These are phyloP conservation scores for Lichenostomus cassidix DNA, from an alignment of 2,113 vertebrate species.

Conservation along the genomic window DNA sequence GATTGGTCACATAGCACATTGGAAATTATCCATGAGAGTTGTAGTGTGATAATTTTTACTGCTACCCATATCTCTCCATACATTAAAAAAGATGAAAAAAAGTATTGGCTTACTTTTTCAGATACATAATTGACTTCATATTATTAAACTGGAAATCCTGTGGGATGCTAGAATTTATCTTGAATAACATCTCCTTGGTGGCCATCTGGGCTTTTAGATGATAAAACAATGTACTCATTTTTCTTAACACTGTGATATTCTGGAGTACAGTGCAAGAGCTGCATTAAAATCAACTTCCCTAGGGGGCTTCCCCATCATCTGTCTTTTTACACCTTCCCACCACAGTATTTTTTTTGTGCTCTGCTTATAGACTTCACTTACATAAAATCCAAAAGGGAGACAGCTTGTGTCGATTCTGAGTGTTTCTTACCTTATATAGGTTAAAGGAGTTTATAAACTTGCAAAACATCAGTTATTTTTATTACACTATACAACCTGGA, in stretches of 20 bases:
- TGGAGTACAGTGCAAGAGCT: neutral
- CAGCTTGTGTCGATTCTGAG: neutral
- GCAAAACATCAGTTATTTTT: neutral
- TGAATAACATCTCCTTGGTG: neutral
- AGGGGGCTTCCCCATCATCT: neutral
- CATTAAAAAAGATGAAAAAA: neutral
- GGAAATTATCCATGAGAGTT: neutral
- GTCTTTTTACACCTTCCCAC: neutral
- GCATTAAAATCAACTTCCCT: neutral
- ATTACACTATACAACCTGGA: neutral
- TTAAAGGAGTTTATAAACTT: neutral
- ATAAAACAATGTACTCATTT: neutral
- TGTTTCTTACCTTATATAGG: neutral
- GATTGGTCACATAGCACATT: neutral
- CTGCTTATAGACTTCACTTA: neutral
- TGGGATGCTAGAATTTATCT: neutral
- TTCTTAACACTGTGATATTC: neutral
- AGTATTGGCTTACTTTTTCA: neutral
- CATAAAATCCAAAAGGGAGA: neutral
- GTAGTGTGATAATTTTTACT: neutral
- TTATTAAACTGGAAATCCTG: constrained; percentile 7
- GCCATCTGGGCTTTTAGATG: neutral
- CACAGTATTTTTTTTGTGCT: neutral
- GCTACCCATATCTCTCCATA: neutral
- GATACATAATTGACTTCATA: neutral